Evolutionary conservation across 2,797 vertebrate species (phyloP), one percentile per base, ranked within the genome.

Genomic region (Gallinago nigripennis): DNA sequence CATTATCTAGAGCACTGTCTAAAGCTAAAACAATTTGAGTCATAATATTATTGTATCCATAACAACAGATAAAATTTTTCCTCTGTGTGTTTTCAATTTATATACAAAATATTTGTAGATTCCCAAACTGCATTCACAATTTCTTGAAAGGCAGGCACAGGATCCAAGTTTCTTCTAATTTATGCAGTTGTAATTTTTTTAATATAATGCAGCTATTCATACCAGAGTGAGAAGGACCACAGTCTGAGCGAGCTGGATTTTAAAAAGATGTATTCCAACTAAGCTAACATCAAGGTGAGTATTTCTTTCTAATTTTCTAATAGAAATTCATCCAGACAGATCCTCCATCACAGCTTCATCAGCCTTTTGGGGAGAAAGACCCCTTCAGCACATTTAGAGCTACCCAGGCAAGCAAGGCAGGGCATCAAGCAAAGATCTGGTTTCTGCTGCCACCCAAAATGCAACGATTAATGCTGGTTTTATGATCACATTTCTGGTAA

Each of bases 111-210:
- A 83, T 48, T 25, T 66, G 28, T 83, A 63, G 77, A 41, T 78
- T 90, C 57, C 86, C 19, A 65, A 86, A 69, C 25, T 68, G 39
- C 37, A 69, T 58, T 57, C 51, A 39, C n/a, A 69, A 17, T 30
- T 84, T 80, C 75, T 84, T 80, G 45, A 86, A 86, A 90, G 69
- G 37, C 28, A 51, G 25, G 58, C 58, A 76, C 43, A 66, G 50
- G 48, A 72, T 78, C 58, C 63, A 79, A 82, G 18, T 70, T 93
- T 41, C 35, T 88, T 61, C 54, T 86, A 70, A 94, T 87, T 90
- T 76, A 95, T 69, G n/a, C 27, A 78, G 37, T 65, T 0, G 0
- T 37, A 9, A 31, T 31, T 76, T 56, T 88, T 77, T 71, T n/a
- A 4, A 57, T 19, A 85, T 79, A 93, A 73, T 10, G 33, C 54